Evolutionary conservation across 37 sponge, comb jelly and placozoan genomes (phyloP).

Genomic region (Diacarnus erythraeanus): DNA sequence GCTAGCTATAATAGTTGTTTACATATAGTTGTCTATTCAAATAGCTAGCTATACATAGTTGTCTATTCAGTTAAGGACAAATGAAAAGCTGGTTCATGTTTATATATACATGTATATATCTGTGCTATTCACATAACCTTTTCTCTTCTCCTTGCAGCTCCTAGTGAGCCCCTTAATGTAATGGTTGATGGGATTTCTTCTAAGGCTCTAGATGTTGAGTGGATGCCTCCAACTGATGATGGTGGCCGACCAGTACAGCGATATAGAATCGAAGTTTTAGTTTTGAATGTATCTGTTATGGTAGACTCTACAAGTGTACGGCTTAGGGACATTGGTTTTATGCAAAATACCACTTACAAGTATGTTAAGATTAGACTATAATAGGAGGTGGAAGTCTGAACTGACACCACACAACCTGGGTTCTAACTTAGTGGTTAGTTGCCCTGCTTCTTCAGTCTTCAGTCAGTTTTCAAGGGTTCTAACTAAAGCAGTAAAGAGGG

Average conservation of each 20-base stretch:
- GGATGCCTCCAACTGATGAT: slow-evolving; percentile 15
- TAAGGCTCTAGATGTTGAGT: not conserved
- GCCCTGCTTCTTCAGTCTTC: not conserved
- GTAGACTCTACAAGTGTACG: not conserved
- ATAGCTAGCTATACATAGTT: no score
- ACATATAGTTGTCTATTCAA: no score
- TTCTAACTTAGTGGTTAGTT: not conserved
- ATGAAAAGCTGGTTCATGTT: no score
- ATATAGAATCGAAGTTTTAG: not conserved
- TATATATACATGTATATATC: no score
- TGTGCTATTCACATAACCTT: no score
- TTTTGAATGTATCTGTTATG: not conserved
- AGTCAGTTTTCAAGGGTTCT: no score
- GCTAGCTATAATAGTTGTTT: no score
- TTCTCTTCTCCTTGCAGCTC: not conserved
- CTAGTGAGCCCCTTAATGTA: slow-evolving; percentile 1
- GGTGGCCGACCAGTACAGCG: slow-evolving; percentile 11
- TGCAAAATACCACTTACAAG: not conserved
- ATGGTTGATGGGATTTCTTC: not conserved
- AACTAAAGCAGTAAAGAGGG: no score
- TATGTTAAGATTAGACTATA: not conserved
- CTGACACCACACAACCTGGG: not conserved
- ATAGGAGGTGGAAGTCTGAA: not conserved
- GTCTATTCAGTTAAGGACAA: no score
- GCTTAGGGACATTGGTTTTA: not conserved